Percentiles rank a stretch among this genome's conserved stretches.
Conservation (phyloP, 2,113 vertebrate species). For the Myiagra hebetior region DNA sequence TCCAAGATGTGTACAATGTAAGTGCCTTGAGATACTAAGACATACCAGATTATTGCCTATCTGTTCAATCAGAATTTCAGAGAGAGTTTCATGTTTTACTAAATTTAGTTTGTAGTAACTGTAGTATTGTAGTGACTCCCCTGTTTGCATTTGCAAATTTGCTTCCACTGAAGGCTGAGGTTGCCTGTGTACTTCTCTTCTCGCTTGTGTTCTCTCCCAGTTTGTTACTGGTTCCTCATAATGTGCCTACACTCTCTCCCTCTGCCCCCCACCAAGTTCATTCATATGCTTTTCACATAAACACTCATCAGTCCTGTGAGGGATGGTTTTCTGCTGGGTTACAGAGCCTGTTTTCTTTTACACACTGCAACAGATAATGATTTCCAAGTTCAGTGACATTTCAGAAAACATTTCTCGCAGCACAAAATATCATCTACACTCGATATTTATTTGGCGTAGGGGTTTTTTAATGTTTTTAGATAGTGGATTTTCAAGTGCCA, state of each 20-base stretch:
- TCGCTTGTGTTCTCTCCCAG: background rate
- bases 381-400: background rate
- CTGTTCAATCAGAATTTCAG: background rate
- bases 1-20: background rate
- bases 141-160: background rate
- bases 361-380: background rate
- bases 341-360: background rate
- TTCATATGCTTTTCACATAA: background rate
- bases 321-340: background rate
- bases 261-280: background rate
- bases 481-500: background rate
- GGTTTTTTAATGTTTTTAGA: rapidly evolving
- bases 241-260: background rate
- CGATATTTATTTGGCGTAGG: background rate
- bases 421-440: background rate
- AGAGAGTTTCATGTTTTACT: background rate
- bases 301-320: background rate
- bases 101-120: background rate
- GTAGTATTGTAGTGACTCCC: background rate
- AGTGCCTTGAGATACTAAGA: background rate
- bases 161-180: background rate
- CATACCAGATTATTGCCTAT: background rate
- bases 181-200: background rate
- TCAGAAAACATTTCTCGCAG: background rate
- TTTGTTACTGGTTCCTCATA: background rate